phyloP scores from a whole-genome alignment of 2,797 vertebrate genomes.

The Tenualosa thibaudeaui region DNA sequence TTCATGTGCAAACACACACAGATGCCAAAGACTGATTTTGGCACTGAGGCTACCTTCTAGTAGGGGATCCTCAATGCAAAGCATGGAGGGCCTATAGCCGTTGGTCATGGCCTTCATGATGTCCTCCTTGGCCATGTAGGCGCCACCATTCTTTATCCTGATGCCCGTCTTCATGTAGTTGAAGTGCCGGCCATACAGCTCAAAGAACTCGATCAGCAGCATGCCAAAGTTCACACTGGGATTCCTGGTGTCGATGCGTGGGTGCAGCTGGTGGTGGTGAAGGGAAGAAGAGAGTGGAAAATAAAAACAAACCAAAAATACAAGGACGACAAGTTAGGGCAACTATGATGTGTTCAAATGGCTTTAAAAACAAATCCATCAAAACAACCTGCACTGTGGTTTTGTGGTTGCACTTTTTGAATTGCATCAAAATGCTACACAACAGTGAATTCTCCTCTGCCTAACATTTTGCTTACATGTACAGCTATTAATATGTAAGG shows the following conservation, averaged over 20 bases:
- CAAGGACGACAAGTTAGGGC: background rate
- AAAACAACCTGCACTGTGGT: background rate
- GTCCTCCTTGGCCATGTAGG: slow-evolving; percentile 96
- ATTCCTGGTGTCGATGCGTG: slow-evolving; percentile 90
- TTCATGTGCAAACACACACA: too few species aligned
- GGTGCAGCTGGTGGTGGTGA: slow-evolving; percentile 81
- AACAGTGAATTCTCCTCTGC: too few species aligned
- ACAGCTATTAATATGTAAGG: background rate
- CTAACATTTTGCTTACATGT: background rate
- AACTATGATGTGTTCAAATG: background rate
- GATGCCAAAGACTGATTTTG: background rate
- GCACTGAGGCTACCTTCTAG: slow-evolving; percentile 79
- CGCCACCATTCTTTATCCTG: slow-evolving; percentile 92
- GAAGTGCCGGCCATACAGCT: slow-evolving; percentile 97
- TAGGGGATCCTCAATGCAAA: slow-evolving; percentile 97
- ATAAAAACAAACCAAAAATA: background rate
- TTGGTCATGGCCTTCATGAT: slow-evolving; percentile 94
- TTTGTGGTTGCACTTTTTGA: background rate
- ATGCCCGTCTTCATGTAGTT: slow-evolving; percentile 99
- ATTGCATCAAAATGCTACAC: background rate
- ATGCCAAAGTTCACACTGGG: slow-evolving; percentile 91
- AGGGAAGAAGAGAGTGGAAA: background rate
- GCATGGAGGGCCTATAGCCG: slow-evolving; percentile 92
- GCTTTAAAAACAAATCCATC: background rate
- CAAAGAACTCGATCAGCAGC: slow-evolving; percentile 98